Evolutionary conservation across 2,888 invertebrate genomes (phyloP).

Genomic region (Calameuta idolon): DNA sequence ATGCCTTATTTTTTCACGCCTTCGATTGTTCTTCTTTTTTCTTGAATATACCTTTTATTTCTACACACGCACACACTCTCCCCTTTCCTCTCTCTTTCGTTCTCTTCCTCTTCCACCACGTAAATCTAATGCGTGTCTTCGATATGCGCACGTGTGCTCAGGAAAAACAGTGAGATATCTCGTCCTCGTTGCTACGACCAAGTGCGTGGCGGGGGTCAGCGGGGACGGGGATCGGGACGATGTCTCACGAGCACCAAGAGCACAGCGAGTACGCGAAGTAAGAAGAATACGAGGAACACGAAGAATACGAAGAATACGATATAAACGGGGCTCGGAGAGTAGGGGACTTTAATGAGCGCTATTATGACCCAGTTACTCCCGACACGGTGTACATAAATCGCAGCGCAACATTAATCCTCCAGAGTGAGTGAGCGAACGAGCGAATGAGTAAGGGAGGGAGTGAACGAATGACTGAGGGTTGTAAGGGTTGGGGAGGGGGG

Average conservation of each 20-base stretch:
- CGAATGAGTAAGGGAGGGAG: slow-evolving; percentile 27
- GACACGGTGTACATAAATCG: slow-evolving; percentile 26
- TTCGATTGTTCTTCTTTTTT: slow-evolving; percentile 16
- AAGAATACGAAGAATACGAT: no score
- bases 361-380: slow-evolving; percentile 46
- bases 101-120: neutral
- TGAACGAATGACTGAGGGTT: slow-evolving; percentile 14
- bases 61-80: neutral
- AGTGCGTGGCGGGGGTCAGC: no score
- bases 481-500: neutral
- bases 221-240: no score
- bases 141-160: neutral
- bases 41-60: neutral
- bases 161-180: slow-evolving; percentile 1
- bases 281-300: no score
- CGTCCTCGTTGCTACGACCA: neutral
- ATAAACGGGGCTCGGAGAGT: neutral
- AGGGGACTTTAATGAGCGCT: slow-evolving; percentile 37
- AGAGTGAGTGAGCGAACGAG: slow-evolving; percentile 15
- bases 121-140: neutral
- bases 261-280: neutral
- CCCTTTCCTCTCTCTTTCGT: neutral
- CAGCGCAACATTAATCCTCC: slow-evolving; percentile 27
- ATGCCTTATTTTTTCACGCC: slow-evolving; percentile 17
- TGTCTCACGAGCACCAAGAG: no score